A percentile compares a stretch with the other conserved stretches of the same genome.
These are phyloP conservation scores for Ectemnius cavifrons DNA, from an alignment of 2,888 invertebrate genomes.

Conservation along the genomic window DNA sequence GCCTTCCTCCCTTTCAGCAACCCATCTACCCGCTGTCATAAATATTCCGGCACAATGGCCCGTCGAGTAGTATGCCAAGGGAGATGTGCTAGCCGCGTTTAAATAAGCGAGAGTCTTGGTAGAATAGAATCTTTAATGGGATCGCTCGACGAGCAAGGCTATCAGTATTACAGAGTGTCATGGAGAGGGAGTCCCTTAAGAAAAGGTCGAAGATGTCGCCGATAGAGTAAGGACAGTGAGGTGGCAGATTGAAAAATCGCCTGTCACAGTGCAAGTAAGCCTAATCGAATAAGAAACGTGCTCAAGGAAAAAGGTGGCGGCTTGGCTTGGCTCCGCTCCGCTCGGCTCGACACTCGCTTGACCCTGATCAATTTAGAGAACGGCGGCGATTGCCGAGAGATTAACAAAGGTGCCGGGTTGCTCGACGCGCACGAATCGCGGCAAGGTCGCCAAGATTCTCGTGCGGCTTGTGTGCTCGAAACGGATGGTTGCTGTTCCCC, in stretches of 20 bases:
- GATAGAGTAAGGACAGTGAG: neutral
- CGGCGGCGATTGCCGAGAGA: constrained; percentile 52
- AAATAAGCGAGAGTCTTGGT: neutral
- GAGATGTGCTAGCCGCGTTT: neutral
- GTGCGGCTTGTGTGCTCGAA: constrained; percentile 25
- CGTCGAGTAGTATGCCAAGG: neutral
- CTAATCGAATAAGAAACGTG: constrained; percentile 43
- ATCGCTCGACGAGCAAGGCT: neutral
- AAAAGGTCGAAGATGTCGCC: neutral
- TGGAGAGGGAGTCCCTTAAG: neutral
- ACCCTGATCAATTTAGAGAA: constrained; percentile 51
- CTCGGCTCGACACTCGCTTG: constrained; percentile 8
- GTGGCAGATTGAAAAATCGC: constrained; percentile 54
- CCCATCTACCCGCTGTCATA: neutral
- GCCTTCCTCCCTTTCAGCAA: neutral
- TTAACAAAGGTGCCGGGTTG: constrained; percentile 53
- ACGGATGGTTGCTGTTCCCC: constrained; percentile 54
- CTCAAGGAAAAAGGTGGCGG: constrained; percentile 22
- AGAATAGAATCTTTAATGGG: constrained; percentile 16
- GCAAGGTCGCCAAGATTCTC: constrained; percentile 29
- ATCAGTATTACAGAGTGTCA: neutral
- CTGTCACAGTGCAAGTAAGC: constrained; percentile 26
- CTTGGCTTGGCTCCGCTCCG: neutral
- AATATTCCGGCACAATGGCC: neutral
- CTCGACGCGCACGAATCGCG: neutral